These are phyloP conservation scores for Lates calcarifer DNA, from an alignment of 2,113 vertebrate genomes.

Conservation along the genomic window DNA sequence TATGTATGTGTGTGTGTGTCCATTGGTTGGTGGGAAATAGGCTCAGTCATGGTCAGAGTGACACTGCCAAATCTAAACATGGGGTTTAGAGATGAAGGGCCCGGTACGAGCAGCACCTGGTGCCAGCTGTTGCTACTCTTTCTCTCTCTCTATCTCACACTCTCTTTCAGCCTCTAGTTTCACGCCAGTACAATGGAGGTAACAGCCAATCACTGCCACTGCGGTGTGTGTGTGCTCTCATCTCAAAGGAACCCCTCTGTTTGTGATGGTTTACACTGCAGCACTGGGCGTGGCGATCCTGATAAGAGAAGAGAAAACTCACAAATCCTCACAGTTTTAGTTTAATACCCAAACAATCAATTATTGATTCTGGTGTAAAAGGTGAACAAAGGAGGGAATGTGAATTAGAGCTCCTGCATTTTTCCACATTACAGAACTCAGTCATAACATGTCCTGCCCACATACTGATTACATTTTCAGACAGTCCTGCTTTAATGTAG, in stretches of 20 bases:
- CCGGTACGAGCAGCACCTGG: conserved; percentile 54
- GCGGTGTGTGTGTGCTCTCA: background rate
- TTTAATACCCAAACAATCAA: no score
- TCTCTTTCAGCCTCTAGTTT: conserved; percentile 29
- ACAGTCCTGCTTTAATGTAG: background rate
- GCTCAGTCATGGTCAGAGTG: conserved; percentile 64
- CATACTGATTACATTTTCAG: background rate
- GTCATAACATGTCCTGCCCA: no score
- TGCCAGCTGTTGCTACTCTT: conserved; percentile 55
- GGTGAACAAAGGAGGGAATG: background rate
- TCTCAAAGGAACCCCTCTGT: background rate
- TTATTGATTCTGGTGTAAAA: no score
- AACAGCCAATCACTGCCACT: background rate
- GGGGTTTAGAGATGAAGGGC: conserved; percentile 55
- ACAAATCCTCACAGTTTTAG: no score
- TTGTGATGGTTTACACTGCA: background rate
- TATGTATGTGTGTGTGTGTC: conserved; percentile 32
- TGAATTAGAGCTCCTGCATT: background rate
- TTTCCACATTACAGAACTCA: no score
- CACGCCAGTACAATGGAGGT: background rate
- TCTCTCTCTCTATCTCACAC: conserved; percentile 23
- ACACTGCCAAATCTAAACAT: conserved; percentile 66
- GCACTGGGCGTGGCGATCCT: background rate
- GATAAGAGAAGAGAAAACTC: background rate
- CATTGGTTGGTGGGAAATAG: conserved; percentile 53